phyloP scores from a whole-genome alignment of 2,113 vertebrate genomes.

The Lepus europaeus region DNA sequence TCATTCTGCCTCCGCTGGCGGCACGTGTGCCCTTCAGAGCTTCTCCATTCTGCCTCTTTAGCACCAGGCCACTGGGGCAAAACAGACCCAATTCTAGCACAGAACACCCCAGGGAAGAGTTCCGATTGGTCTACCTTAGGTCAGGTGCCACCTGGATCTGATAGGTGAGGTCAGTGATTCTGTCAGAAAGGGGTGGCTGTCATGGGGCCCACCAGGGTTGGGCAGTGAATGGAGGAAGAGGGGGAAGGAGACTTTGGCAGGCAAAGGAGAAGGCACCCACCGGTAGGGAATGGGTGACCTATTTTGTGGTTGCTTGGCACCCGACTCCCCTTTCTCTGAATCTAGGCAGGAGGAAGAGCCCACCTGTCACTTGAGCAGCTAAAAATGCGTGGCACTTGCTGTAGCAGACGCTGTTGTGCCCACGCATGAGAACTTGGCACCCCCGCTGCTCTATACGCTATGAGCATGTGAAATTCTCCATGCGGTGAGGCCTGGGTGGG shows the following conservation, averaged over 20 bases:
- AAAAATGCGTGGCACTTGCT: neutral
- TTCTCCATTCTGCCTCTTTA: neutral
- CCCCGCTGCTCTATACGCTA: neutral
- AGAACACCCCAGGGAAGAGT: constrained; percentile 5
- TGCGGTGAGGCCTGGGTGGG: neutral
- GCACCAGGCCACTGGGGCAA: neutral
- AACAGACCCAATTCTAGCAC: neutral
- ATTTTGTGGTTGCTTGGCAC: neutral
- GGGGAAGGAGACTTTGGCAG: neutral
- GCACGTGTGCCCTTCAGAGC: neutral
- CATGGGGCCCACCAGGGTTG: neutral
- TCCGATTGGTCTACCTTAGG: neutral
- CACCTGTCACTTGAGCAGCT: constrained; percentile 27
- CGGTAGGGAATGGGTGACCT: neutral
- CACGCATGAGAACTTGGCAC: neutral
- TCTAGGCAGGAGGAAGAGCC: constrained; percentile 9
- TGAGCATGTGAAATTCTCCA: neutral
- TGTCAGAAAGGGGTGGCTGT: neutral
- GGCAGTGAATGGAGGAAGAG: neutral
- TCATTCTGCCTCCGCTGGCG: neutral
- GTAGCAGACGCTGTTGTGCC: neutral
- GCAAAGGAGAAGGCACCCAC: constrained; percentile 17
- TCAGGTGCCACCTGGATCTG: neutral
- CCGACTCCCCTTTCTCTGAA: constrained; percentile 9
- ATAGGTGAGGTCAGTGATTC: neutral